These are phyloP conservation scores for Caenorhabditis angaria DNA, from an alignment of 2,888 invertebrate genomes.

Conservation along the genomic window DNA sequence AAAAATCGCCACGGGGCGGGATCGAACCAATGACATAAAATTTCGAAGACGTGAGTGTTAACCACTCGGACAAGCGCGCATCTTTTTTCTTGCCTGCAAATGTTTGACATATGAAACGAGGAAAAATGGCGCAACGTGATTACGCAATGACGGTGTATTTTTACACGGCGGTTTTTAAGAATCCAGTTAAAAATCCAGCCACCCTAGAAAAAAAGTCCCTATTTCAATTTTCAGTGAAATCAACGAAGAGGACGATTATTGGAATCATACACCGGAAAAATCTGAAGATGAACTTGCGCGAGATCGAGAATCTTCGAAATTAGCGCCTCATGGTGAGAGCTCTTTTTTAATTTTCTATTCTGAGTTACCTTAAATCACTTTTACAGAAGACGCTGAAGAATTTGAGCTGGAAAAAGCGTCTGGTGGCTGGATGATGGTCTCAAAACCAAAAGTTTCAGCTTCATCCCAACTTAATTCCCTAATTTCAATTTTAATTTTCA, in stretches of 20 bases:
- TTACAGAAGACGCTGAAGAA: slow-evolving; percentile 30
- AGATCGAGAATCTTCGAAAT: not conserved
- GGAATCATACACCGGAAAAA: slow-evolving; percentile 45
- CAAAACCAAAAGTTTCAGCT: slow-evolving; percentile 19
- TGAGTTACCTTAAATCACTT: not conserved
- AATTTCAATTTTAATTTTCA: not conserved
- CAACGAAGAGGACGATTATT: slow-evolving; percentile 41
- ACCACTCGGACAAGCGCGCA: not conserved
- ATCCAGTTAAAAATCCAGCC: not conserved
- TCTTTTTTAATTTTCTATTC: not conserved
- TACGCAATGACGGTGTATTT: not conserved
- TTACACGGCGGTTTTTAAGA: not conserved
- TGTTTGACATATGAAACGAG: not conserved
- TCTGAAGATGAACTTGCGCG: slow-evolving; percentile 27
- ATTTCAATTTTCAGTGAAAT: slow-evolving; percentile 3
- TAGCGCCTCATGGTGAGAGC: not conserved
- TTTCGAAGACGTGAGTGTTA: not conserved
- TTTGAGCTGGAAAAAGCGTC: slow-evolving; percentile 39
- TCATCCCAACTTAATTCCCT: not conserved
- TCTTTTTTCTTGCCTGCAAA: not conserved
- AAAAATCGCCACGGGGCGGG: too few species aligned
- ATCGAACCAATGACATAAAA: not conserved
- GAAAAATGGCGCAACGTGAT: not conserved
- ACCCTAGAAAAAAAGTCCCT: not conserved
- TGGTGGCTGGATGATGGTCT: slow-evolving; percentile 45